These are phyloP conservation scores for Urechis unicinctus DNA, from an alignment of 2,888 invertebrate species.

Conservation along the genomic window DNA sequence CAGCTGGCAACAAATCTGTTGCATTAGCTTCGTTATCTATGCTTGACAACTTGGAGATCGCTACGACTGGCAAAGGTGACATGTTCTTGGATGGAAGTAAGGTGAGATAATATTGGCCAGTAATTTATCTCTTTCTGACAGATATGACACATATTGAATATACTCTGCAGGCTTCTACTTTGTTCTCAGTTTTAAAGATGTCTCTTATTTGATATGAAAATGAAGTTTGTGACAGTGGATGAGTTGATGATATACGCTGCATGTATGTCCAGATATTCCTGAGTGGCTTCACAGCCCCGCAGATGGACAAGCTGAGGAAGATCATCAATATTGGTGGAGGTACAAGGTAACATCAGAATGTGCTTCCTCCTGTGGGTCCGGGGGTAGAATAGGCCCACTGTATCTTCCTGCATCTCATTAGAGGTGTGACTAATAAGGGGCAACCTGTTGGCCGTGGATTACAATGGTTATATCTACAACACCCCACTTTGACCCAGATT, in stretches of 20 bases:
- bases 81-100: conserved; percentile 83
- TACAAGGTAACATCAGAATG: conserved; percentile 63
- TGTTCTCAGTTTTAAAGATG: no score
- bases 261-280: conserved; percentile 60
- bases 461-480: no score
- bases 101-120: conserved; percentile 54
- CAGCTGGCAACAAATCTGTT: background rate
- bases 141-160: no score
- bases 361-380: no score
- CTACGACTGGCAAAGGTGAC: conserved; percentile 66
- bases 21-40: background rate
- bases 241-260: background rate
- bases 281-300: conserved; percentile 61
- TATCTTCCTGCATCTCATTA: no score
- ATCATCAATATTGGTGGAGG: conserved; percentile 76
- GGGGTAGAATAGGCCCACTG: no score
- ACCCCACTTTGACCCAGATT: no score
- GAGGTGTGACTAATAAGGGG: no score
- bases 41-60: background rate
- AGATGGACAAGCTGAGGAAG: conserved; percentile 62
- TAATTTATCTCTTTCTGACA: no score
- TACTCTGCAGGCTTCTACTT: no score
- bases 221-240: background rate
- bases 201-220: no score
- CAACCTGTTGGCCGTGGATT: no score